Evolutionary conservation across 2,797 vertebrate genomes (phyloP), one percentile per base, ranked within the genome.

Genomic region (Labeo calbasu): DNA sequence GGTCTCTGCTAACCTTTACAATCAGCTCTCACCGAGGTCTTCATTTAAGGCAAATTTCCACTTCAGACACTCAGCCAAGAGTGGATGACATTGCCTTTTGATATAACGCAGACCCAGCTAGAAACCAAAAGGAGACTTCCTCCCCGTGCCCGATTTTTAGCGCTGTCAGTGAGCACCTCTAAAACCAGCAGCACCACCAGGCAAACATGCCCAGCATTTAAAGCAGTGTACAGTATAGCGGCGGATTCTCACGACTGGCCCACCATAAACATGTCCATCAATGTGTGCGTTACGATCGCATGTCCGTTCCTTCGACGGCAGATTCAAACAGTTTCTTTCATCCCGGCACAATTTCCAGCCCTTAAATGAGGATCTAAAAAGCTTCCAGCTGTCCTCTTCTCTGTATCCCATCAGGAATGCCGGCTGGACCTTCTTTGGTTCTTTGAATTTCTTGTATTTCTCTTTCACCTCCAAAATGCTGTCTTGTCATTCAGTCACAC

Each of bases 131-230:
- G 17, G 32, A 69, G 46, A 14, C 59, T 48, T 83, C 59, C 83
- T 65, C 48, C 50, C 51, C 19, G 83, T 77, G 70, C 10, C 79
- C 36, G 32, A 86, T 81, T 65, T 81, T 65, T 77, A 73, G 61
- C 40, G 43, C 51, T 65, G 73, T 57, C 55, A 79, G 25, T 36
- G 66, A 68, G 46, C 77, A 32, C 14, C 71, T 70, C 46, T 86
- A 19, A 68, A 88, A 79, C 85, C 59, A 85, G 86, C 87, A 90
- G 84, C 88, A 77, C 53, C n/a, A 65, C 55, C 17, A 68, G 82
- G 81, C 25, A 83, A 77, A 84, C 53, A n/a, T 61, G 51, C 66
- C 68, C 15, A 86, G 84, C 88, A 73, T 77, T 82, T 14, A 79
- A 82, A 89, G 46, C 77, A 73, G 36, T 46, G 46, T 72, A 78